Conservation (phyloP, 2,797 vertebrate species). For the Acridotheres tristis region DNA sequence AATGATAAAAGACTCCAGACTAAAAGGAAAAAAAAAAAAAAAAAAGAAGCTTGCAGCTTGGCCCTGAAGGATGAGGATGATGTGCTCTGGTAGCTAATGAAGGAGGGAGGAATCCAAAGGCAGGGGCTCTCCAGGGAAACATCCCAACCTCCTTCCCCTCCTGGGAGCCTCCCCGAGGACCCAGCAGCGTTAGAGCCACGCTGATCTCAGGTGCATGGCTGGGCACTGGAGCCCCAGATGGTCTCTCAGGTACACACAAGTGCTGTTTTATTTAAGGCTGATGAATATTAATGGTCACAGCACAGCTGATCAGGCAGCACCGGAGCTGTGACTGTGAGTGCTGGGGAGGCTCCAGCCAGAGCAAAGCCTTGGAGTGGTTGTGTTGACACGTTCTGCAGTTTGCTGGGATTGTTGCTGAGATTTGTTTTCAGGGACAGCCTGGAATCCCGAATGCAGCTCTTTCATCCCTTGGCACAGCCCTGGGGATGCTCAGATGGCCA, state of each 20-base stretch:
- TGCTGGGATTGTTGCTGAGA: background rate
- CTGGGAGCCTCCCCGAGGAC: background rate
- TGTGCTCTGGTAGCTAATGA: slow-evolving; percentile 61
- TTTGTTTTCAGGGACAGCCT: background rate
- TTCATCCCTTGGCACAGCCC: background rate
- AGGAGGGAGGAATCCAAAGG: background rate
- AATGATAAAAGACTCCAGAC: background rate
- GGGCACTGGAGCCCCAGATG: slow-evolving; percentile 14
- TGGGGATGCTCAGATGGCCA: background rate
- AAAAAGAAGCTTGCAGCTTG: slow-evolving; percentile 7
- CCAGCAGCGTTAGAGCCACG: background rate
- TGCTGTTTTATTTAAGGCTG: slow-evolving; percentile 21
- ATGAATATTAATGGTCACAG: slow-evolving; percentile 61
- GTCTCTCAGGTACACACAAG: slow-evolving; percentile 40
- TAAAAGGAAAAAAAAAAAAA: background rate
- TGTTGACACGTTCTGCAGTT: background rate
- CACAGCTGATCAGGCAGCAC: background rate
- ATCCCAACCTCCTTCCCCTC: background rate
- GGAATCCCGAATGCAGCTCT: background rate
- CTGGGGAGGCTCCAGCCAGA: background rate
- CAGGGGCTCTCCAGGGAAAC: background rate
- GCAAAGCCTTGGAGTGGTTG: background rate
- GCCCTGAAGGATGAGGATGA: slow-evolving; percentile 15
- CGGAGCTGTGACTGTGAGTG: background rate
- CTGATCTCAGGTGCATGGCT: slow-evolving; percentile 7